These are phyloP conservation scores for Coregonus clupeaformis DNA, from an alignment of 2,113 vertebrate species.

Conservation along the genomic window DNA sequence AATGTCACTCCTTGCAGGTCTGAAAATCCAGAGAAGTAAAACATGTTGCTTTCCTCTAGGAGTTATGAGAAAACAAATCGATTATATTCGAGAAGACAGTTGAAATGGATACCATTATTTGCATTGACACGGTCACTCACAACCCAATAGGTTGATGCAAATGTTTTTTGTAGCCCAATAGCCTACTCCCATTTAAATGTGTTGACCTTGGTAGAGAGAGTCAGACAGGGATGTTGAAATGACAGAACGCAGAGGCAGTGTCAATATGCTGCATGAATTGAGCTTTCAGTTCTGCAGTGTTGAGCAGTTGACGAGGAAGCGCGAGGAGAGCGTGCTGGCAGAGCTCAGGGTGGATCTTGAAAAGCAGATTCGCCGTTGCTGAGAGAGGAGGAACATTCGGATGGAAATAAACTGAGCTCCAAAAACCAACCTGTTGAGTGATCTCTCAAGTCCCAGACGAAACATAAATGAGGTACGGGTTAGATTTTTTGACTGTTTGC, in stretches of 20 bases:
- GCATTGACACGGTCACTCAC: too few relatives aligned
- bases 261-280: neutral
- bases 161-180: too few relatives aligned
- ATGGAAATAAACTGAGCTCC: neutral
- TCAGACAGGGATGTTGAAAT: neutral
- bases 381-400: neutral
- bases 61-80: slow-evolving; percentile 21
- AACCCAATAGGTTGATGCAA: too few relatives aligned
- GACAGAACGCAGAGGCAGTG: neutral
- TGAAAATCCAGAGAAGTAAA: slow-evolving; percentile 42
- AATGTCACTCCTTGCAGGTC: slow-evolving; percentile 1
- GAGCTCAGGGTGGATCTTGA: slow-evolving; percentile 1
- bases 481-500: neutral
- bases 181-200: neutral
- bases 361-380: slow-evolving; percentile 9
- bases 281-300: too few relatives aligned
- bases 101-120: neutral
- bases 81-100: neutral
- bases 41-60: slow-evolving; percentile 21
- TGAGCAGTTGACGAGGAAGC: too few relatives aligned
- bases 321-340: neutral
- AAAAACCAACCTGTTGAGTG: neutral
- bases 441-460: neutral
- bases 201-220: neutral
- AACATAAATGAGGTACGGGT: neutral